Percentiles rank a stretch among this genome's conserved stretches.
Evolutionary conservation across 2,888 invertebrate genomes (phyloP).

Genomic region (Pandemis corylana): DNA sequence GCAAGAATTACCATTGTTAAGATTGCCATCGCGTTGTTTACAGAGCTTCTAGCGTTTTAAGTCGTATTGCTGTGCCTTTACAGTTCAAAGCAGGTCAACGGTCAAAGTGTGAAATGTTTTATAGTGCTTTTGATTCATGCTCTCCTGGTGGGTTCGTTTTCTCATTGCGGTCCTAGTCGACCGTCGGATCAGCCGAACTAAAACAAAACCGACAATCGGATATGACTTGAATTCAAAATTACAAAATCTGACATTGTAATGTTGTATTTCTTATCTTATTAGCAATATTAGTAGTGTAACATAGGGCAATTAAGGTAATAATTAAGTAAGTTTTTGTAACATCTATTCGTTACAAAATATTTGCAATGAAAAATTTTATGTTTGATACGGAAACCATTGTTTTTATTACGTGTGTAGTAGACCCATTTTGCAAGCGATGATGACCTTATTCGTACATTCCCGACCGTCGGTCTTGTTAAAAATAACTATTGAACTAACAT

Average conservation of each 20-base stretch:
- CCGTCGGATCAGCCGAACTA: conserved; percentile 12
- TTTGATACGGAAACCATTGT: too few relatives aligned
- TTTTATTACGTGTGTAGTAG: too few relatives aligned
- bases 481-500: neutral
- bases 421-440: too few relatives aligned
- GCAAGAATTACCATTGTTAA: neutral
- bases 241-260: too few relatives aligned
- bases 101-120: neutral
- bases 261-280: neutral
- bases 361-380: too few relatives aligned
- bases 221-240: too few relatives aligned
- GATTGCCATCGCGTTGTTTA: neutral
- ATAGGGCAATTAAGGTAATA: too few relatives aligned
- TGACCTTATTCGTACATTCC: too few relatives aligned
- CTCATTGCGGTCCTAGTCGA: conserved; percentile 14
- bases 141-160: conserved; percentile 24
- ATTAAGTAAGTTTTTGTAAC: too few relatives aligned
- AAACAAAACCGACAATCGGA: conserved; percentile 7
- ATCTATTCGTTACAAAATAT: too few relatives aligned
- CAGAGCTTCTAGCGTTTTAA: neutral
- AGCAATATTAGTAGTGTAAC: too few relatives aligned
- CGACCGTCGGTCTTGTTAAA: too few relatives aligned
- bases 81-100: neutral
- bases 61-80: neutral
- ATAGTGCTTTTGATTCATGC: conserved; percentile 9